Base-by-base conservation (phyloP, 2,797 vertebrate species). In the Aeoliscus strigatus region DNA sequence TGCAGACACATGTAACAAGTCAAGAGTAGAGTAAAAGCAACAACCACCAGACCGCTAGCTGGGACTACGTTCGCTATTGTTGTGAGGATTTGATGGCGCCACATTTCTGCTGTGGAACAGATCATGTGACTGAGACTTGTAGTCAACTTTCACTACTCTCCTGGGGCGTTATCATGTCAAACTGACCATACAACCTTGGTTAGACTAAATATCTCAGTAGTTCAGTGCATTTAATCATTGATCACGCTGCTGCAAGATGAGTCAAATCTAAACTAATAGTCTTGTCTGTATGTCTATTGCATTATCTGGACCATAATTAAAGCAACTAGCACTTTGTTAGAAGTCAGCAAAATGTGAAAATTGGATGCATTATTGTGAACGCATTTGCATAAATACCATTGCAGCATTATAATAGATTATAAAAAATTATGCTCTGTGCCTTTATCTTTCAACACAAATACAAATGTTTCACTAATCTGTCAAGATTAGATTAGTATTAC, bases 51-150 rank as follows among this genome's bases (percentile, higher is more conserved):
- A 37, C n/a, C 18, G n/a, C 5, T 38, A 63, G 5, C 23, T 24
- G 33, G 25, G 1, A 0, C 21, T 25, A 35, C 26, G 24, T 32
- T 53, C 30, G 14, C 31, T 45, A 26, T 33, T 45, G 47, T 47
- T 46, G 27, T 28, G 39, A 16, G 60, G 53, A 68, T 65, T 68
- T 64, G 41, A 45, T 21, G n/a, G 15, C 21, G 12, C 40, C 12
- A 4, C 55, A 60, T 62, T 56, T 68, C 38, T 53, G 21, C 12
- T 15, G 15, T 51, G 39, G 35, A 35, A 59, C 17, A 2, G 16
- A 25, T 45, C 60, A 50, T 12, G 17, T 54, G 39, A 70, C 35
- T 38, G 37, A 33, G 28, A 43, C n/a, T 29, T 11, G 33, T 10
- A 33, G 27, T 38, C 9, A 23, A 56, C 27, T 28, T 24, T 30